Percentiles rank a stretch among this genome's conserved stretches.
Evolutionary conservation across 2,113 vertebrate species (phyloP).

Genomic region (Ascaphus truei): DNA sequence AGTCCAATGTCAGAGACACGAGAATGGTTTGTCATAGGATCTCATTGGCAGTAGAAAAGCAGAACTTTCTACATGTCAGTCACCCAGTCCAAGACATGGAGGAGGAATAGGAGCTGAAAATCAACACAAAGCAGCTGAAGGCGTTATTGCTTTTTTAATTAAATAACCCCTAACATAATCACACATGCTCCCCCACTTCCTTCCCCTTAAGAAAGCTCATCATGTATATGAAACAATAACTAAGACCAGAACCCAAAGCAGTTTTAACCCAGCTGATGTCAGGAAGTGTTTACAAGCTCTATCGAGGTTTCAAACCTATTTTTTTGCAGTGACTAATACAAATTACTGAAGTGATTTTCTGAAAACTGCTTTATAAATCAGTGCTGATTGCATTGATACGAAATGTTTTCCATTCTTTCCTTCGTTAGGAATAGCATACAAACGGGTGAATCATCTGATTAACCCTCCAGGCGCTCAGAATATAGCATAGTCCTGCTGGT

Average conservation of each 20-base stretch:
- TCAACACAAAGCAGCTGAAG: constrained; percentile 58
- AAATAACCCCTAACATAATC: constrained; percentile 55
- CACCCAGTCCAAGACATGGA: constrained; percentile 2
- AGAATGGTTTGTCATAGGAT: neutral
- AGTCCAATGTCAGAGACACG: too few relatives aligned
- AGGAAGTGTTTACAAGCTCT: constrained; percentile 3
- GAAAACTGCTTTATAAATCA: too few relatives aligned
- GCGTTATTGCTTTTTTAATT: constrained; percentile 74
- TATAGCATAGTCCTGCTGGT: too few relatives aligned
- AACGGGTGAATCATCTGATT: too few relatives aligned
- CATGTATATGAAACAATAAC: constrained; percentile 56
- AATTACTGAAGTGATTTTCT: too few relatives aligned
- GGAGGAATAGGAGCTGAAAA: constrained; percentile 38
- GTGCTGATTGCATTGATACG: too few relatives aligned
- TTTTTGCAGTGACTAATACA: too few relatives aligned
- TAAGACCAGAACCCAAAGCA: constrained; percentile 53
- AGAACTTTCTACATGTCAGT: neutral
- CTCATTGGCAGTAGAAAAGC: neutral
- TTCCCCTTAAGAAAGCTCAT: constrained; percentile 58
- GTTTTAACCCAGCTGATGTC: constrained; percentile 34
- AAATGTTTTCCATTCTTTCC: too few relatives aligned
- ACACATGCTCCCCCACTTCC: constrained; percentile 42
- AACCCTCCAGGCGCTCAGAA: too few relatives aligned
- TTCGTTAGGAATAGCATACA: too few relatives aligned
- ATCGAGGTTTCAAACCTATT: constrained; percentile 7